Conservation (phyloP, 1,140 invertebrate genomes). For the Pseudomyrmex sp. region DNA sequence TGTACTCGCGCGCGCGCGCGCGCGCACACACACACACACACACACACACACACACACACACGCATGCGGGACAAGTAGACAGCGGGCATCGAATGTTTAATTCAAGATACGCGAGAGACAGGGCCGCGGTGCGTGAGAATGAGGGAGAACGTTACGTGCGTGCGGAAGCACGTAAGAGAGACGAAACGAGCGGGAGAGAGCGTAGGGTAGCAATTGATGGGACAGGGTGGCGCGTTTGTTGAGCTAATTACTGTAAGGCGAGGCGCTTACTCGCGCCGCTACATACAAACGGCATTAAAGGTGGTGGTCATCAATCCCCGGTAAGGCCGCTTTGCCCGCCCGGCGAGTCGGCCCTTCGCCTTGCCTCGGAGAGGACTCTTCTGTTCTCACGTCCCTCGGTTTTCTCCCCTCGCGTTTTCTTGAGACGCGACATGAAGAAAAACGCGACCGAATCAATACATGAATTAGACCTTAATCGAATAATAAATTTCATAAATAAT, state of each 20-base stretch:
- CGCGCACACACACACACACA: slow-evolving; percentile 71
- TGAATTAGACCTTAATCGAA: too few species aligned
- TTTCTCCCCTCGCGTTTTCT: slow-evolving; percentile 3
- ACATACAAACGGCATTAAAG: slow-evolving; percentile 86
- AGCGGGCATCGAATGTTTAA: slow-evolving; percentile 85
- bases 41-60: slow-evolving; percentile 74
- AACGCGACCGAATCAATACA: slow-evolving; percentile 7
- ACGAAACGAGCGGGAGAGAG: slow-evolving; percentile 60
- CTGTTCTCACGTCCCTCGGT: too few species aligned
- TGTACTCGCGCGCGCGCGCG: slow-evolving; percentile 52
- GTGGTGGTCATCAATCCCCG: slow-evolving; percentile 83
- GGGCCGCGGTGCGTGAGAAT: slow-evolving; percentile 56
- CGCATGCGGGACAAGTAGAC: slow-evolving; percentile 82
- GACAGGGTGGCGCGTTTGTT: slow-evolving; percentile 85
- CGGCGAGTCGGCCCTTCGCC: slow-evolving; percentile 69
- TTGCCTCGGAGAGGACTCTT: background rate
- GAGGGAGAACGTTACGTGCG: slow-evolving; percentile 46
- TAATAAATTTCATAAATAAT: too few species aligned
- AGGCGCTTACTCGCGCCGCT: slow-evolving; percentile 84
- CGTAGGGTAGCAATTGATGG: slow-evolving; percentile 85
- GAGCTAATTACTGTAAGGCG: slow-evolving; percentile 85
- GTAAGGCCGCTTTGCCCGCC: slow-evolving; percentile 77
- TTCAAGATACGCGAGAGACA: slow-evolving; percentile 79
- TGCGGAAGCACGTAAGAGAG: slow-evolving; percentile 2
- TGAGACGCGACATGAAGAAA: slow-evolving; percentile 21